Evolutionary conservation across 2,888 invertebrate genomes (phyloP), one percentile per base, ranked within the genome.

Genomic region (Apodemia zela): DNA sequence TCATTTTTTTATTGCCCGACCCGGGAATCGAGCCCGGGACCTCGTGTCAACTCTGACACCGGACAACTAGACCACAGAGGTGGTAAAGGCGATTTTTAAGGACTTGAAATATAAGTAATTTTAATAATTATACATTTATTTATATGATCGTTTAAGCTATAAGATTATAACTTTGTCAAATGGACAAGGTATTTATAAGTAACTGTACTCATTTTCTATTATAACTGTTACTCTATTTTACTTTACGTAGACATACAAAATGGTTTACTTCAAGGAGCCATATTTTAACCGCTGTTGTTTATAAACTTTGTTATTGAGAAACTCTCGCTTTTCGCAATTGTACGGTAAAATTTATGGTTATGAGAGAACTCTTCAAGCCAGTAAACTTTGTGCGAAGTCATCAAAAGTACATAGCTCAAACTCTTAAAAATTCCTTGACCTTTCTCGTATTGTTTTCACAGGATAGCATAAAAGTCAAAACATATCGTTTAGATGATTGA

Each of bases 281-380:
- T 54, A 54, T 54, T 54, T 54, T 54, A 11, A 54, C 51, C 21
- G 51, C 6, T 54, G 51, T 54, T 54, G 4, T 21, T n/a, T 54
- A 2, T 18, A 54, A 54, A 54, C 13, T 54, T 54, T 54, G 13
- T 25, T 21, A 15, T 21, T 13, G 13, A 25, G 21, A 54, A 54
- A 54, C 13, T 21, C 21, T 3, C 42, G 25, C 51, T 5, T 25
- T 54, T 25, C 25, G 21, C 15, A 54, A 54, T 54, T 54, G 13
- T 15, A 54, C 18, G 13, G 51, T 54, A 15, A 54, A 54, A 54
- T 54, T 54, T 54, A 54, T 54, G 51, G 51, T 51, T 51, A 51
- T 21, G 18, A 51, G 21, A 51, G 25, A 51, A 51, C 51, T 51
- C 51, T 51, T 13, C 42, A 51, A 21, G 51, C 25, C 25, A 51